Percentiles rank a stretch among this genome's conserved stretches.
Conservation (phyloP, 2,797 vertebrate species). For the Sebastes flavidus region DNA sequence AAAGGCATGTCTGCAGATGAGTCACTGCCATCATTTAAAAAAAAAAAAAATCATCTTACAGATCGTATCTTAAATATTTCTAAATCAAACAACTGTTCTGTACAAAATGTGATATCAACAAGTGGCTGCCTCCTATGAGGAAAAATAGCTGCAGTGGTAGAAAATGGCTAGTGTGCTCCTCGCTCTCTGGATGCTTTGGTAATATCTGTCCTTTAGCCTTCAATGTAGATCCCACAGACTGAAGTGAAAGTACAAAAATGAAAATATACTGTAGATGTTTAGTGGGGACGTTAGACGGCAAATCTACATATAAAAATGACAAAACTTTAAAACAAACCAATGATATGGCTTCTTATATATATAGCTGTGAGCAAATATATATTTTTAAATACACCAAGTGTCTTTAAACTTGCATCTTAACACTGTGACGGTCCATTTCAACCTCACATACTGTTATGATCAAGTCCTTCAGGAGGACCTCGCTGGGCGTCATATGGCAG, state of each 20-base stretch:
- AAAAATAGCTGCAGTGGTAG: constrained; percentile 57
- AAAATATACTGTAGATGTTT: constrained; percentile 1
- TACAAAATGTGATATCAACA: constrained; percentile 53
- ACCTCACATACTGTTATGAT: not conserved
- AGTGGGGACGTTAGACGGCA: constrained; percentile 3
- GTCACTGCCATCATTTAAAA: constrained; percentile 2
- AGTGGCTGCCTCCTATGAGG: not conserved
- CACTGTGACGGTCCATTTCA: not conserved
- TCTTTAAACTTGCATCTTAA: not conserved
- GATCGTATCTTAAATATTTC: not conserved
- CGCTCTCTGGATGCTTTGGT: constrained; percentile 40
- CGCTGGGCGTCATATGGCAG: not conserved
- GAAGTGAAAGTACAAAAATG: constrained; percentile 11
- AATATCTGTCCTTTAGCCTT: not conserved
- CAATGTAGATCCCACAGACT: not conserved
- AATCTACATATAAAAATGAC: constrained; percentile 24
- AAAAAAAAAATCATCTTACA: not conserved
- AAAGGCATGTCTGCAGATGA: constrained; percentile 51
- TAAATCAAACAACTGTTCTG: constrained; percentile 35
- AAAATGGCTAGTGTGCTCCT: constrained; percentile 37
- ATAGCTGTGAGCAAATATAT: not conserved
- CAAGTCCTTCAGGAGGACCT: not conserved
- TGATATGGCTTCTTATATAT: constrained; percentile 60
- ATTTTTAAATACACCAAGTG: constrained; percentile 31
- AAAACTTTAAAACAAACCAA: constrained; percentile 15